Conservation (phyloP, 2,113 vertebrate genomes). For the Cephalopterus ornatus region DNA sequence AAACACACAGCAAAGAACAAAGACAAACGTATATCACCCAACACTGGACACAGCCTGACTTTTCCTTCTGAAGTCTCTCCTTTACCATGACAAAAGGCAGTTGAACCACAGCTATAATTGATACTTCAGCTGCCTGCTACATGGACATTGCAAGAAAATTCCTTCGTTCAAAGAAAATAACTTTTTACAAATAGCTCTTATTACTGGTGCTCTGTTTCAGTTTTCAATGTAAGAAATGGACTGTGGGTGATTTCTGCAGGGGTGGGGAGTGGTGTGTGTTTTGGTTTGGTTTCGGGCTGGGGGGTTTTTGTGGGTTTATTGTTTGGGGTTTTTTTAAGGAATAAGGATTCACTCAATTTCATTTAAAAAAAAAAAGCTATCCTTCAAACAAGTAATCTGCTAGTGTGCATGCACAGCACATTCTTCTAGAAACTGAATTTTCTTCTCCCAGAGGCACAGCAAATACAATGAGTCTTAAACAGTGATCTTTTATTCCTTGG, state of each 20-base stretch:
- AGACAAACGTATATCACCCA: not conserved
- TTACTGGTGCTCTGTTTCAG: not conserved
- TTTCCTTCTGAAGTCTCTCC: not conserved
- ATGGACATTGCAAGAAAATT: not conserved
- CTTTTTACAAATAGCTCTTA: not conserved
- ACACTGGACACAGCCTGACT: not conserved
- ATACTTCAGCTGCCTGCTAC: not conserved
- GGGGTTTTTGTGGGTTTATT: not conserved
- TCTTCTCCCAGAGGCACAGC: not conserved
- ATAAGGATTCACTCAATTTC: not conserved
- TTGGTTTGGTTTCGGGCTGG: not conserved
- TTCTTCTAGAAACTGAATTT: not conserved
- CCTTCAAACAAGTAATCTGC: not conserved
- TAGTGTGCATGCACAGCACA: not conserved
- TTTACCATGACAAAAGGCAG: not conserved
- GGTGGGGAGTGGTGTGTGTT: not conserved
- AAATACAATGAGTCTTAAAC: not conserved
- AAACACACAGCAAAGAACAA: not conserved
- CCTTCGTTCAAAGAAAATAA: not conserved
- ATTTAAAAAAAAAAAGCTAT: not conserved
- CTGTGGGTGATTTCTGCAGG: not conserved
- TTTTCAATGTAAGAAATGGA: not conserved
- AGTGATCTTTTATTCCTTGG: not conserved
- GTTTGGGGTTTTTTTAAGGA: not conserved
- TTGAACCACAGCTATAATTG: not conserved